These are phyloP conservation scores for Lucilia cuprina DNA, from an alignment of 1,140 invertebrate species.

Conservation along the genomic window DNA sequence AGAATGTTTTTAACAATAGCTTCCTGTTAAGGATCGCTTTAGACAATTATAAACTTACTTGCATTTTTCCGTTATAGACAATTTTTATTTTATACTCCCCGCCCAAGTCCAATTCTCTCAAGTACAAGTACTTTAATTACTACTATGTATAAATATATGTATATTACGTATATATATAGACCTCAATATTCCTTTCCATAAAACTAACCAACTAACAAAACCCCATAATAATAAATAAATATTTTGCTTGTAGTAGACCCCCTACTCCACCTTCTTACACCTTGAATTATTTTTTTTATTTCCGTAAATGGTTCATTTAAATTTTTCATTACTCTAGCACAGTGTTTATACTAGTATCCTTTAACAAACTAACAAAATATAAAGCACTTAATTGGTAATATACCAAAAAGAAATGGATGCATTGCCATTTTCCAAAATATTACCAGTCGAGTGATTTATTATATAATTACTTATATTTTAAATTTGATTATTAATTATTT, in stretches of 20 bases:
- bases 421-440: not conserved
- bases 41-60: not conserved
- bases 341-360: conserved; percentile 22
- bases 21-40: too few relatives aligned
- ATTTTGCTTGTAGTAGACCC: not conserved
- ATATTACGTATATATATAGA: too few relatives aligned
- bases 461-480: not conserved
- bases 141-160: not conserved
- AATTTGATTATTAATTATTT: not conserved
- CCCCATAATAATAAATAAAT: not conserved
- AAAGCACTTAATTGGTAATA: conserved; percentile 25
- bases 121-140: not conserved
- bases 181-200: too few relatives aligned
- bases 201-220: not conserved
- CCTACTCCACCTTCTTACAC: not conserved
- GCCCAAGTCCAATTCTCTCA: not conserved
- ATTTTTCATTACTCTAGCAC: conserved; percentile 33
- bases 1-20: too few relatives aligned
- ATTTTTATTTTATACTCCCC: not conserved
- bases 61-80: not conserved
- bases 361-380: not conserved
- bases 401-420: not conserved
- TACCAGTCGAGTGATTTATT: conserved; percentile 16
- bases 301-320: conserved; percentile 30
- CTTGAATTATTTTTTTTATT: conserved; percentile 3